Conservation (phyloP, 2,113 vertebrate genomes). For the Pseudorectes ferrugineus region DNA sequence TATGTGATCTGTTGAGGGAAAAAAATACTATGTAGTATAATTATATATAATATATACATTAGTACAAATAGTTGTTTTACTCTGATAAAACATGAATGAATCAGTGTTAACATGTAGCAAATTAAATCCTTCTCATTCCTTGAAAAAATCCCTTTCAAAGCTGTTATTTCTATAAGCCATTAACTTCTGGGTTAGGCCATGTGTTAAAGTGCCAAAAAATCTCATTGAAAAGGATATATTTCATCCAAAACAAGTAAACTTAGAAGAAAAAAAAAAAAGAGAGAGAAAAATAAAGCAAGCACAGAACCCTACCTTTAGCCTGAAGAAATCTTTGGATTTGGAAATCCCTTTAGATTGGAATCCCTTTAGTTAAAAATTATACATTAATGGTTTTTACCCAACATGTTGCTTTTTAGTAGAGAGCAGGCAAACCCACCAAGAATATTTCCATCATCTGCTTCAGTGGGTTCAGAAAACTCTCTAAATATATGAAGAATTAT, state of each 20-base stretch:
- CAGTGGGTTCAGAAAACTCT: neutral
- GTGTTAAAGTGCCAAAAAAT: neutral
- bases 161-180: conserved; percentile 3
- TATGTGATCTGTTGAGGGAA: neutral
- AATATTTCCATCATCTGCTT: neutral
- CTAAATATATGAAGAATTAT: neutral
- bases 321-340: neutral
- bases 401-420: neutral
- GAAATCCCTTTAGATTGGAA: neutral
- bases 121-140: neutral
- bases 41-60: neutral
- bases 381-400: neutral
- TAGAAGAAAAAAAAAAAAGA: neutral
- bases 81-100: neutral
- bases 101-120: neutral
- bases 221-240: neutral
- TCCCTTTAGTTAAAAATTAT: neutral
- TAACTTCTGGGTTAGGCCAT: neutral
- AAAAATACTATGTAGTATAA: neutral
- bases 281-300: neutral
- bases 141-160: neutral
- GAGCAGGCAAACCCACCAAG: neutral
- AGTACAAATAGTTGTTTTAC: neutral
- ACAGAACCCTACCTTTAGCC: neutral
- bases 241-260: neutral